phyloP scores from a whole-genome alignment of 2,797 vertebrate genomes.

The Pipistrellus pipistrellus region DNA sequence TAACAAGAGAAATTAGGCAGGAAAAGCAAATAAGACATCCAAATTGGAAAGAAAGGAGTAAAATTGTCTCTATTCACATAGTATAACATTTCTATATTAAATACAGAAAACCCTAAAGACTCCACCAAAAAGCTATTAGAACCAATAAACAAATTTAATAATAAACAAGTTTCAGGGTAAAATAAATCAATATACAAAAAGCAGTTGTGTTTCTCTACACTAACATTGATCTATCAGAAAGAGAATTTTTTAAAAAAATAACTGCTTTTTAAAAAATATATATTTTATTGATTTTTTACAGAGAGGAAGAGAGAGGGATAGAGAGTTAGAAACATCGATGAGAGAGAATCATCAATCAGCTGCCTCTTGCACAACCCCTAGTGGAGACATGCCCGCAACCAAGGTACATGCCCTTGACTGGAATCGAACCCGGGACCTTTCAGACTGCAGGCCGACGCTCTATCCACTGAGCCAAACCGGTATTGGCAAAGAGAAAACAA shows the following conservation, averaged over 20 bases:
- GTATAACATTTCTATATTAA: not conserved
- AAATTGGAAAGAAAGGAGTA: conserved; percentile 21
- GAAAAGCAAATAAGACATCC: not conserved
- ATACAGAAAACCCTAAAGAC: not conserved
- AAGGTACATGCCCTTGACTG: too few species aligned
- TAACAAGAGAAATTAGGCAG: not conserved
- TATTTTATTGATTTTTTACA: too few species aligned
- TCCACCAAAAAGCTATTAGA: not conserved
- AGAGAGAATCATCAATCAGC: too few species aligned
- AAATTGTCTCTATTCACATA: not conserved
- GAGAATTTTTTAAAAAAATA: not conserved
- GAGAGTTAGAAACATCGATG: too few species aligned
- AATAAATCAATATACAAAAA: not conserved
- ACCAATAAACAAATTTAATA: not conserved
- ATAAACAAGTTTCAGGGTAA: not conserved
- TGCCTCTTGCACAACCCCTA: too few species aligned
- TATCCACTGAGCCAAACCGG: too few species aligned
- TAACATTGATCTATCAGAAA: not conserved
- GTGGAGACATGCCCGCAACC: too few species aligned
- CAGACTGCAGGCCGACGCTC: too few species aligned
- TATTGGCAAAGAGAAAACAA: too few species aligned
- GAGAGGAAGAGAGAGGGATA: too few species aligned
- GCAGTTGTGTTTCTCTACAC: not conserved
- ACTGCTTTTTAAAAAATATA: too few species aligned
- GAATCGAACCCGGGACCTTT: too few species aligned